phyloP scores from a whole-genome alignment of 2,113 vertebrate genomes.

The Syrmaticus mikado region DNA sequence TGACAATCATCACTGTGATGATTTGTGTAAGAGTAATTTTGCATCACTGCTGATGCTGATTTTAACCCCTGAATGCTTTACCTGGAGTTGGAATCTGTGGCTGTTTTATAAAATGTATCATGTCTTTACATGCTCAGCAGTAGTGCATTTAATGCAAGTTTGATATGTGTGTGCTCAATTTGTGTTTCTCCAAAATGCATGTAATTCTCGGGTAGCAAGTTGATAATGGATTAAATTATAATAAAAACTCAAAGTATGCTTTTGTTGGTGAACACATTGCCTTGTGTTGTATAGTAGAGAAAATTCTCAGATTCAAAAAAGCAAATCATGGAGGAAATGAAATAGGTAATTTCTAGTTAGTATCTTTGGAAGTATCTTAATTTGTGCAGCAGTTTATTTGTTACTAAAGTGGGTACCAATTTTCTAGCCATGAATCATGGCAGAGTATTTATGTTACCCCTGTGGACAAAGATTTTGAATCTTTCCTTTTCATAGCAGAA shows the following conservation, averaged over 20 bases:
- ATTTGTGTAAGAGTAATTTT: slow-evolving; percentile 34
- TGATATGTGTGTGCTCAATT: slow-evolving; percentile 49
- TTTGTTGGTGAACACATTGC: not conserved
- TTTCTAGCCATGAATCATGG: not conserved
- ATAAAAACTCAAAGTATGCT: not conserved
- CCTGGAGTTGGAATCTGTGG: slow-evolving; percentile 58
- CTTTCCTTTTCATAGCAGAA: slow-evolving; percentile 31
- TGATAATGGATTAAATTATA: slow-evolving; percentile 22
- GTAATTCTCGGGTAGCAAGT: slow-evolving; percentile 29
- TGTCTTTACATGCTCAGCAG: slow-evolving; percentile 74
- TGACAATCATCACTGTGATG: slow-evolving; percentile 53
- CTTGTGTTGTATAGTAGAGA: not conserved
- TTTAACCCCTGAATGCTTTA: slow-evolving; percentile 64
- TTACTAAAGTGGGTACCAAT: not conserved
- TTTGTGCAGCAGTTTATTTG: slow-evolving; percentile 20
- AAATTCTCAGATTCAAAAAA: slow-evolving; percentile 43
- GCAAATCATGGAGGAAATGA: slow-evolving; percentile 29
- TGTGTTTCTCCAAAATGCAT: slow-evolving; percentile 51
- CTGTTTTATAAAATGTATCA: slow-evolving; percentile 61
- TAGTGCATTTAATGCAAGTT: slow-evolving; percentile 40
- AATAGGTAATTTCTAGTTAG: slow-evolving; percentile 10
- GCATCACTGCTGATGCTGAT: slow-evolving; percentile 46
- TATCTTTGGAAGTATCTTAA: slow-evolving; percentile 21
- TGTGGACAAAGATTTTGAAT: slow-evolving; percentile 31
- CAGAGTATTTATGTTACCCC: slow-evolving; percentile 13